phyloP scores from a whole-genome alignment of 2,797 vertebrate genomes.

The Myotis pilosus region DNA sequence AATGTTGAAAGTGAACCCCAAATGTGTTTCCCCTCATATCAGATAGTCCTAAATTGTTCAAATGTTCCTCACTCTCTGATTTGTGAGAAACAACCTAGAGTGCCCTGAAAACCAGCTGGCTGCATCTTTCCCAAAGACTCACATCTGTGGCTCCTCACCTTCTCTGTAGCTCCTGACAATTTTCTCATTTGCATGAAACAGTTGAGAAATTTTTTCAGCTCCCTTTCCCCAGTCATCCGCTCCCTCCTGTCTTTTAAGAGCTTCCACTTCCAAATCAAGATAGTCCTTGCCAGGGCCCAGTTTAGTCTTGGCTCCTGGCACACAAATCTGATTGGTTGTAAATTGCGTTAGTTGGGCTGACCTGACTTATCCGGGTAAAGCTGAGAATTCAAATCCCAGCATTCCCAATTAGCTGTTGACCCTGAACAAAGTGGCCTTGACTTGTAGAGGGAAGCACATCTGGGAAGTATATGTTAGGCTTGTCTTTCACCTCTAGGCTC shows the following conservation, averaged over 20 bases:
- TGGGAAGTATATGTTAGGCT: too few species aligned
- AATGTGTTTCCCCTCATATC: neutral
- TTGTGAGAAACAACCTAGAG: neutral
- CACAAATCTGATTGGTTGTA: neutral
- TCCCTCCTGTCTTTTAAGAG: neutral
- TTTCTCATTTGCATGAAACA: neutral
- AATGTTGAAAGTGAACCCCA: neutral
- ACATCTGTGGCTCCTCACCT: neutral
- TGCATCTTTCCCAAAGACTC: neutral
- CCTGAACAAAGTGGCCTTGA: neutral
- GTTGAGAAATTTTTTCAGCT: neutral
- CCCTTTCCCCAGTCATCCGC: neutral
- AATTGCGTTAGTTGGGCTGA: neutral
- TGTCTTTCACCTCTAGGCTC: neutral
- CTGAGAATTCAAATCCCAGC: neutral
- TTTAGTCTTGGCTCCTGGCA: neutral
- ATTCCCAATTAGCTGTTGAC: neutral
- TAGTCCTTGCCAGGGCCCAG: neutral
- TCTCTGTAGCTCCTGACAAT: neutral
- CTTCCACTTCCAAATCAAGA: neutral
- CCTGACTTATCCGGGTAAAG: neutral
- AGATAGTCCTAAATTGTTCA: neutral
- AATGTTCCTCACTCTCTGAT: neutral
- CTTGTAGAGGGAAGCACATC: neutral
- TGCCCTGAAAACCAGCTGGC: neutral